Conservation (phyloP, 2,113 vertebrate genomes). For the Pavo muticus region DNA sequence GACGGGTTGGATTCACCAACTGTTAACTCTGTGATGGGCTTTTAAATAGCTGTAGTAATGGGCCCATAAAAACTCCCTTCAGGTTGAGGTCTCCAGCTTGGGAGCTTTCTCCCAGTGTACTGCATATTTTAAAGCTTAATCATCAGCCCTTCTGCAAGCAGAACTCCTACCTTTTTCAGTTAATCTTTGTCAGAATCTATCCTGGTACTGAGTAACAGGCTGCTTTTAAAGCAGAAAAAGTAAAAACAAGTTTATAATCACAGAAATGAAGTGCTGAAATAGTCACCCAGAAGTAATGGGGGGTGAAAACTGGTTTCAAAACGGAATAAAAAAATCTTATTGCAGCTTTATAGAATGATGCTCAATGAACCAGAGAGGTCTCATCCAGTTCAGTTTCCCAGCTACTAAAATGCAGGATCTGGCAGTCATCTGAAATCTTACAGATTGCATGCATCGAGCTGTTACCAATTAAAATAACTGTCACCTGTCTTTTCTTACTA, state of each 20-base stretch:
- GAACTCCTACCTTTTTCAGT: constrained; percentile 33
- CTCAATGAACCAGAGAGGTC: not conserved
- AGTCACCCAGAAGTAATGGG: not conserved
- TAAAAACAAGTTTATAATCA: not conserved
- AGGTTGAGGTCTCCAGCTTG: not conserved
- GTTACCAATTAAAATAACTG: not conserved
- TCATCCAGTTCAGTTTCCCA: not conserved
- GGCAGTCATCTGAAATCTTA: not conserved
- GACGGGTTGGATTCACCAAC: not conserved
- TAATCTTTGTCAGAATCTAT: constrained; percentile 46
- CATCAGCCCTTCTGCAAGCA: constrained; percentile 44
- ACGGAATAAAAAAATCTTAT: not conserved
- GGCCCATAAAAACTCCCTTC: constrained; percentile 31
- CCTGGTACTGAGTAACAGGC: not conserved
- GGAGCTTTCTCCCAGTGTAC: constrained; percentile 1
- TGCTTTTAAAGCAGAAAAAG: constrained; percentile 19
- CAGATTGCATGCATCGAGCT: not conserved
- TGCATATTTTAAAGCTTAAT: constrained; percentile 60
- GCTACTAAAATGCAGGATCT: not conserved
- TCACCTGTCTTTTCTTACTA: not conserved
- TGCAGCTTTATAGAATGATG: not conserved
- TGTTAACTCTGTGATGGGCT: not conserved
- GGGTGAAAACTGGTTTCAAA: not conserved
- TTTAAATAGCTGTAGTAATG: not conserved
- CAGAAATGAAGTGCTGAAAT: constrained; percentile 4